Conservation (phyloP, 2,113 vertebrate genomes). For the Mirounga angustirostris region DNA sequence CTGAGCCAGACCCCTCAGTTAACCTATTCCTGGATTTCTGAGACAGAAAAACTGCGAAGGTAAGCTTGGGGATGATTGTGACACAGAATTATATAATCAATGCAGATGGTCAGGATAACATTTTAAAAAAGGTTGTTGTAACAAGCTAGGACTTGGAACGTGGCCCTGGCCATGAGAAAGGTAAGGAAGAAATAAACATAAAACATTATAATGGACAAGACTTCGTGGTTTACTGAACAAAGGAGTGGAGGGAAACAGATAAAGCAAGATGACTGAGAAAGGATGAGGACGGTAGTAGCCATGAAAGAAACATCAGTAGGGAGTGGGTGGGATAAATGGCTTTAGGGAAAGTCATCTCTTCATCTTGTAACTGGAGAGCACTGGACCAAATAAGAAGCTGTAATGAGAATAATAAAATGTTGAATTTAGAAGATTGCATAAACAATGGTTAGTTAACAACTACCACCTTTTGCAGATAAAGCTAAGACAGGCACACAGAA, state of each 20-base stretch:
- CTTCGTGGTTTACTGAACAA: background rate
- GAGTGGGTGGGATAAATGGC: background rate
- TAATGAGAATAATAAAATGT: background rate
- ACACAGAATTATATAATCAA: background rate
- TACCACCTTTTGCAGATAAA: background rate
- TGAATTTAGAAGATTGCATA: constrained; percentile 8
- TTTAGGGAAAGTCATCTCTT: background rate
- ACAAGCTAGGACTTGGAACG: background rate
- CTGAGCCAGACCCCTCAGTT: background rate
- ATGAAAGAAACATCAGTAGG: background rate
- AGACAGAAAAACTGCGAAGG: background rate
- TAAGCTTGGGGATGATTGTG: background rate
- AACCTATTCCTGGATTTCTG: background rate
- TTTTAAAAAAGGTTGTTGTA: background rate
- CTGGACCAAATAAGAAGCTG: background rate
- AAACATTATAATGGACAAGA: background rate
- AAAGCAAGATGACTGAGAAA: background rate
- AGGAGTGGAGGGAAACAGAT: background rate
- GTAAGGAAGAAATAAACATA: background rate
- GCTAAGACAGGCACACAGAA: background rate
- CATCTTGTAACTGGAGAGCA: background rate
- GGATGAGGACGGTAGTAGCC: background rate
- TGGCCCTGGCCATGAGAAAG: background rate
- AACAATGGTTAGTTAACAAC: background rate
- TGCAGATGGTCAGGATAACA: background rate